Conservation (phyloP, 2,888 invertebrate genomes). For the Aleiodes leptofemur region DNA sequence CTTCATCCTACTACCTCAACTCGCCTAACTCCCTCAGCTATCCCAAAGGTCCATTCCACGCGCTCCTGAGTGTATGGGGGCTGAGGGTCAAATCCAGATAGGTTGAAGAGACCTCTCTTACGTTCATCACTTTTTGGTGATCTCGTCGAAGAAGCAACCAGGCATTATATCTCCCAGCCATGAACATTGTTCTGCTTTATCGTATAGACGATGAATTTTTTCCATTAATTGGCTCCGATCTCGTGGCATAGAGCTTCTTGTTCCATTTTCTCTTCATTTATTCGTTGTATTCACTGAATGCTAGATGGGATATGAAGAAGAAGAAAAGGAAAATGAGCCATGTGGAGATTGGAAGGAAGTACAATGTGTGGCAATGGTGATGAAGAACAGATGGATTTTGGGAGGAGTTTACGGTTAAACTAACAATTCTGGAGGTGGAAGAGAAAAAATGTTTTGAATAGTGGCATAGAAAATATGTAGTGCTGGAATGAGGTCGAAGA, state of each 20-base stretch:
- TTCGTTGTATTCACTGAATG: constrained; percentile 24
- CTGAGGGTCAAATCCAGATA: constrained; percentile 35
- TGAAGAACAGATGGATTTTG: constrained; percentile 40
- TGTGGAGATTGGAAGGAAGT: constrained; percentile 29
- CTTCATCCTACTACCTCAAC: too few relatives aligned
- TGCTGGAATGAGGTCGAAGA: too few relatives aligned
- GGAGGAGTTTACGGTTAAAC: constrained; percentile 29
- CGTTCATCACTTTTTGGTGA: constrained; percentile 34
- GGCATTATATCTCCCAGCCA: constrained; percentile 12
- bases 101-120: constrained; percentile 37
- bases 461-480: too few relatives aligned
- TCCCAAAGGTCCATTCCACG: too few relatives aligned
- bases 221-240: constrained; percentile 18
- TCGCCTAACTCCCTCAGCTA: too few relatives aligned
- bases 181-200: constrained; percentile 14
- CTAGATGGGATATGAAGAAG: constrained; percentile 12
- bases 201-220: constrained; percentile 26
- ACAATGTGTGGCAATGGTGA: constrained; percentile 32
- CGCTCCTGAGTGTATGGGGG: too few relatives aligned
- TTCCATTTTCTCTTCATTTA: not conserved
- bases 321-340: constrained; percentile 12
- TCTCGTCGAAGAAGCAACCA: constrained; percentile 32
- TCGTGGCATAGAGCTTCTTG: constrained; percentile 4
- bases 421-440: too few relatives aligned
- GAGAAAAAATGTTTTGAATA: too few relatives aligned